Conservation (phyloP, 2,113 vertebrate species). For the Quiscalus mexicanus region DNA sequence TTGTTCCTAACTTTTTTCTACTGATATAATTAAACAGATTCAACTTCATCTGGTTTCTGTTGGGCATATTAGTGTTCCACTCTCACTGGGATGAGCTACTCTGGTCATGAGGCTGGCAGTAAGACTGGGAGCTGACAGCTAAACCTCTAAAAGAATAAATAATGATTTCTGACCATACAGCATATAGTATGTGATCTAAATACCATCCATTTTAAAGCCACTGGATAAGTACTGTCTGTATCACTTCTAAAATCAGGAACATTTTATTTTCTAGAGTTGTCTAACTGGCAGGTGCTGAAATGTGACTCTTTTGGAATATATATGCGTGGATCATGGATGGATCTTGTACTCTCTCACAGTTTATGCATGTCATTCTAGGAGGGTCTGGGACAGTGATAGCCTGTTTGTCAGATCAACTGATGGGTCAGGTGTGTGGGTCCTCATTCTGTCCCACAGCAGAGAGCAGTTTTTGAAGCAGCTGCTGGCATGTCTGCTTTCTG, state of each 20-base stretch:
- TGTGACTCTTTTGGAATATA: not conserved
- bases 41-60: not conserved
- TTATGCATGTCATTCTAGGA: not conserved
- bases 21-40: not conserved
- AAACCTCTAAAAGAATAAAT: not conserved
- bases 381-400: not conserved
- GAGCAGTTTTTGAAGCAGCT: not conserved
- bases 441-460: not conserved
- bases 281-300: not conserved
- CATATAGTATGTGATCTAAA: not conserved
- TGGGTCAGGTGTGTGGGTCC: not conserved
- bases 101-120: not conserved
- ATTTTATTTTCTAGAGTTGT: not conserved
- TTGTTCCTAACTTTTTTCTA: not conserved
- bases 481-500: not conserved
- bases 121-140: not conserved
- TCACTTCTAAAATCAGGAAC: not conserved
- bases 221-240: not conserved
- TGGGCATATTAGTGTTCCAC: not conserved
- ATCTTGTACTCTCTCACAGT: not conserved
- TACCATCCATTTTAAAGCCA: not conserved
- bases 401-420: not conserved
- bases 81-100: not conserved
- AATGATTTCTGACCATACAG: not conserved
- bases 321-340: not conserved